These are phyloP conservation scores for Pecten maximus DNA, from an alignment of 2,888 invertebrate genomes.

Conservation along the genomic window DNA sequence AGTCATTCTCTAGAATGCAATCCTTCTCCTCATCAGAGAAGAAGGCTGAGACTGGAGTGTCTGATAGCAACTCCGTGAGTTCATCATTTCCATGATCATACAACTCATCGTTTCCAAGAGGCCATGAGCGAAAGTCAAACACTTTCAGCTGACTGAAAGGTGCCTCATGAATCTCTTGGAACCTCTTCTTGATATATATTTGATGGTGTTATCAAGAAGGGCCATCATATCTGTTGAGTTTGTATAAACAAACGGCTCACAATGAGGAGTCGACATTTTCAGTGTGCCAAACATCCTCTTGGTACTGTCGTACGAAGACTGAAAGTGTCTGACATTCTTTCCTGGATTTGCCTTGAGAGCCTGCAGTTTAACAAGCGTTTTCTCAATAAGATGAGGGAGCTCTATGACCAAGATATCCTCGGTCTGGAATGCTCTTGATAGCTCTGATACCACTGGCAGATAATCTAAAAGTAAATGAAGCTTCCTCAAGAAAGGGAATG, in stretches of 20 bases:
- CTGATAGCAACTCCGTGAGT: not conserved
- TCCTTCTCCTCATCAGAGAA: slow-evolving; percentile 36
- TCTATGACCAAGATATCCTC: slow-evolving; percentile 13
- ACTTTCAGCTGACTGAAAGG: not conserved
- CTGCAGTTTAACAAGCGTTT: not conserved
- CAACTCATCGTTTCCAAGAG: slow-evolving; percentile 6
- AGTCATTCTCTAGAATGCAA: not conserved
- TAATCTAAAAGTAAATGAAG: slow-evolving; percentile 16
- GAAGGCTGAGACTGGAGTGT: not conserved
- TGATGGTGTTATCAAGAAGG: not conserved
- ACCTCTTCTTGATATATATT: slow-evolving; percentile 38
- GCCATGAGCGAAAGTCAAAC: slow-evolving; percentile 38
- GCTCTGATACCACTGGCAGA: not conserved
- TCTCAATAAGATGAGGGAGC: not conserved
- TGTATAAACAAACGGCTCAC: not conserved
- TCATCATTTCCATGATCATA: not conserved
- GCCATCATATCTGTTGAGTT: slow-evolving; percentile 11
- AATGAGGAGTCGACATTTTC: not conserved
- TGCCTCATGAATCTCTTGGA: not conserved
- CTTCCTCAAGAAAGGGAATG: not conserved
- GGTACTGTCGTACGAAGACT: not conserved
- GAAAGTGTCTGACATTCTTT: slow-evolving; percentile 1
- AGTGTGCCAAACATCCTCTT: slow-evolving; percentile 1
- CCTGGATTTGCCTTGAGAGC: slow-evolving; percentile 18
- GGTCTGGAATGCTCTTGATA: slow-evolving; percentile 13